These are phyloP conservation scores for Craniophora ligustri DNA, from an alignment of 2,888 invertebrate genomes.

Conservation along the genomic window DNA sequence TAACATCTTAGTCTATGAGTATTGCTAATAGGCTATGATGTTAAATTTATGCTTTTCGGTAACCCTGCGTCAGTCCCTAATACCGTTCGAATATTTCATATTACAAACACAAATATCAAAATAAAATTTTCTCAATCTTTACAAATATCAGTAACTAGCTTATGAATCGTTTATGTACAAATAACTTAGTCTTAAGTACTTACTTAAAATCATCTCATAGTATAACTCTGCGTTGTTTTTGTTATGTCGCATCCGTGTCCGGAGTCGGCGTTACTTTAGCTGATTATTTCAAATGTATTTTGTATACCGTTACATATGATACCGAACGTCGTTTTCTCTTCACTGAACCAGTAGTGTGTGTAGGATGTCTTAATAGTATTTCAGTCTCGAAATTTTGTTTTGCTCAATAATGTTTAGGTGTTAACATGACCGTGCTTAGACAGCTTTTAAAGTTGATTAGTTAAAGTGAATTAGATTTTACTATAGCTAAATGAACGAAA, in stretches of 20 bases:
- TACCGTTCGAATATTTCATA: slow-evolving; percentile 32
- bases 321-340: slow-evolving; percentile 61
- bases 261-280: slow-evolving; percentile 38
- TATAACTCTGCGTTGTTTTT: slow-evolving; percentile 50
- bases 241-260: slow-evolving; percentile 39
- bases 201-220: slow-evolving; percentile 54
- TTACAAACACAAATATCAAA: slow-evolving; percentile 35
- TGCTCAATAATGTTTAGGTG: slow-evolving; percentile 57
- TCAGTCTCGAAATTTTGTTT: slow-evolving; percentile 50
- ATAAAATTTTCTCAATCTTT: slow-evolving; percentile 47
- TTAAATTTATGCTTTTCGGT: slow-evolving; percentile 4
- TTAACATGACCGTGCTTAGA: slow-evolving; percentile 24
- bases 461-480: slow-evolving; percentile 41
- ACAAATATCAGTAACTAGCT: slow-evolving; percentile 55
- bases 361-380: slow-evolving; percentile 37
- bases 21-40: slow-evolving; percentile 8
- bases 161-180: slow-evolving; percentile 60
- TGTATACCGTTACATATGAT: slow-evolving; percentile 43
- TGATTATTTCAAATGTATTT: slow-evolving; percentile 47
- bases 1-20: slow-evolving; percentile 5
- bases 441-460: slow-evolving; percentile 42
- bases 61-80: slow-evolving; percentile 2
- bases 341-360: slow-evolving; percentile 52
- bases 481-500: slow-evolving; percentile 46
- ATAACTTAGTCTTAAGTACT: slow-evolving; percentile 58